A percentile compares a stretch with the other conserved stretches of the same genome.
These are phyloP conservation scores for Trichoplusia ni DNA, from an alignment of 1,140 invertebrate genomes.

Conservation along the genomic window DNA sequence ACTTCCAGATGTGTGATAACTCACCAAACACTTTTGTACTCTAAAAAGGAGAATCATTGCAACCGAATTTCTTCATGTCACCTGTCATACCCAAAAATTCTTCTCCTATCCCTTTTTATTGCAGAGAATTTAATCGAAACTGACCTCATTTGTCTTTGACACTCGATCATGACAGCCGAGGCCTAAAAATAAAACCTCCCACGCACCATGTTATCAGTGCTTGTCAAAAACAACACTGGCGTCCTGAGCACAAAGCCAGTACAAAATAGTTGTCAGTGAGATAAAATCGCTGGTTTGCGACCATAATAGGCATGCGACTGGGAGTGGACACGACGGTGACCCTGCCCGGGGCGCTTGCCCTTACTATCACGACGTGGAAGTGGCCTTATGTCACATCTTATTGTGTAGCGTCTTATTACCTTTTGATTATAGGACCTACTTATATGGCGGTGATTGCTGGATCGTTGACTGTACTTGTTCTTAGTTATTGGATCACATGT, in stretches of 20 bases:
- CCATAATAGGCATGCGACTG: constrained; percentile 32
- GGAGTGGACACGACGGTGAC: constrained; percentile 48
- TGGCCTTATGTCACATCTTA: constrained; percentile 25
- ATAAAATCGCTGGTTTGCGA: constrained; percentile 42
- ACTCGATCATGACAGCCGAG: no score
- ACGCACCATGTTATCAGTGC: not conserved
- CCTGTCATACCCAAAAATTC: no score
- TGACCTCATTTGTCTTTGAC: no score
- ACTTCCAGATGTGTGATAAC: no score
- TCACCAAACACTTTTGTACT: no score
- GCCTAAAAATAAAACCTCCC: no score
- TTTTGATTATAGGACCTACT: constrained; percentile 13
- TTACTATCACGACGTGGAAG: constrained; percentile 26
- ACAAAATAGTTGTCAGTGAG: constrained; percentile 42
- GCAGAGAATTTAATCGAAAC: no score
- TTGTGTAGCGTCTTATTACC: constrained; percentile 24
- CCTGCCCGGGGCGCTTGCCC: constrained; percentile 27
- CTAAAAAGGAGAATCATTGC: no score
- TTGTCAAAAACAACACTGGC: constrained; percentile 2
- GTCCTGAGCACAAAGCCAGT: not conserved
- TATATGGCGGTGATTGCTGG: not conserved
- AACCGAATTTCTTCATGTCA: no score
- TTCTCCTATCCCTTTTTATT: no score
- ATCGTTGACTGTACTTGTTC: not conserved
- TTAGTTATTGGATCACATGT: no score